phyloP scores from a whole-genome alignment of 2,113 vertebrate species.

The Phaethornis superciliosus region DNA sequence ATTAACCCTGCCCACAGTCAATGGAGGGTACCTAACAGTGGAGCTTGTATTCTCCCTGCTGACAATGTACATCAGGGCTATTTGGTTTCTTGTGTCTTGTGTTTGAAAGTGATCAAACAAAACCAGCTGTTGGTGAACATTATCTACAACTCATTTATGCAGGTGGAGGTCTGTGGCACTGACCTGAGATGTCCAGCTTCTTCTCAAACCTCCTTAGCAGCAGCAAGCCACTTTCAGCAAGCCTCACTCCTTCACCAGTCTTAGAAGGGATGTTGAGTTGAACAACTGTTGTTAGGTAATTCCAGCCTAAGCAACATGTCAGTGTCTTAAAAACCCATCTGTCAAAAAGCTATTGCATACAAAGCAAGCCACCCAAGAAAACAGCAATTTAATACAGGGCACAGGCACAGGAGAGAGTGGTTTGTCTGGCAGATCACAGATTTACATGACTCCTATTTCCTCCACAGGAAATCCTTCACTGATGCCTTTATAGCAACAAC shows the following conservation, averaged over 20 bases:
- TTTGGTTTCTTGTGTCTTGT: neutral
- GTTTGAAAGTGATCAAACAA: neutral
- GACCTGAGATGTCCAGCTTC: neutral
- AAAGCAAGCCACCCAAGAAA: neutral
- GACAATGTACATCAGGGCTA: neutral
- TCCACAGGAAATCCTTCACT: neutral
- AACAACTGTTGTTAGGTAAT: neutral
- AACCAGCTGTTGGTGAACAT: neutral
- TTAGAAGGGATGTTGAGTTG: neutral
- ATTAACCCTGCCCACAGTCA: neutral
- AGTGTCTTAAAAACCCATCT: neutral
- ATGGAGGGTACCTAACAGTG: neutral
- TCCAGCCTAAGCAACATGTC: neutral
- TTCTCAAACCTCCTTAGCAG: neutral
- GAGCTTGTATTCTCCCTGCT: neutral
- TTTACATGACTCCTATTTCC: neutral
- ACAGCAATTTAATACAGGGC: neutral
- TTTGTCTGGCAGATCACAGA: neutral
- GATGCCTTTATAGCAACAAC: neutral
- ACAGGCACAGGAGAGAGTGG: neutral
- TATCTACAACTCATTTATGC: neutral
- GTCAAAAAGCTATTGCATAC: neutral
- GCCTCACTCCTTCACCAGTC: neutral
- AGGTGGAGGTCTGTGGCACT: neutral
- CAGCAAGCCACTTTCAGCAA: neutral